These are phyloP conservation scores for Sterrhoptilus dennistouni DNA, from an alignment of 2,113 vertebrate species.

Conservation along the genomic window DNA sequence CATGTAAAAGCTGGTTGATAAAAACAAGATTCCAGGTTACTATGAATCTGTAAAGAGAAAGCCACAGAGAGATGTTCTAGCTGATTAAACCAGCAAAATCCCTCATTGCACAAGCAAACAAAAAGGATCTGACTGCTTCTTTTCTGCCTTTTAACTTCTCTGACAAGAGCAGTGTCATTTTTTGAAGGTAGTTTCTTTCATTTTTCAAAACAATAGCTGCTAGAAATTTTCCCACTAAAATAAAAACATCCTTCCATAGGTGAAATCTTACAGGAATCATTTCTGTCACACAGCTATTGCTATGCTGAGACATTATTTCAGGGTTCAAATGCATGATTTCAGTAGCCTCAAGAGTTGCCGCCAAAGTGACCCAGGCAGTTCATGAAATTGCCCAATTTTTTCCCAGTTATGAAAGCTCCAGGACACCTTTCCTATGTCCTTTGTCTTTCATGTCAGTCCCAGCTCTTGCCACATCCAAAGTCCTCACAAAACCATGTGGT, in stretches of 20 bases:
- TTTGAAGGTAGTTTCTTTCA: background rate
- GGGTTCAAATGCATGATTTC: background rate
- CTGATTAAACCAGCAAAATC: background rate
- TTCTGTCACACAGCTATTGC: background rate
- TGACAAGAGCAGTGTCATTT: background rate
- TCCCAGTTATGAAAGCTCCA: background rate
- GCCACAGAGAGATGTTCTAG: background rate
- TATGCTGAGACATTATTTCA: background rate
- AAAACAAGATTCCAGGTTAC: background rate
- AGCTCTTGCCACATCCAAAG: background rate
- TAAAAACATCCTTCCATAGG: background rate
- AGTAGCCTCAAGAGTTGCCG: background rate
- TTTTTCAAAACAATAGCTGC: background rate
- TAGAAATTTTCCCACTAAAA: background rate
- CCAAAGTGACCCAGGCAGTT: background rate
- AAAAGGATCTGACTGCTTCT: background rate
- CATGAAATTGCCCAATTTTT: background rate
- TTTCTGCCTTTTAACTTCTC: background rate
- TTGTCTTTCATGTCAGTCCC: background rate
- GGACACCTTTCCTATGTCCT: background rate
- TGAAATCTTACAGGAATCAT: background rate
- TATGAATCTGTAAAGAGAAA: background rate
- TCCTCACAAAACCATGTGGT: accelerated
- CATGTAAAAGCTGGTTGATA: background rate
- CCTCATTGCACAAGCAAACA: background rate